These are phyloP conservation scores for Eilema caniola DNA, from an alignment of 2,888 invertebrate species.

Conservation along the genomic window DNA sequence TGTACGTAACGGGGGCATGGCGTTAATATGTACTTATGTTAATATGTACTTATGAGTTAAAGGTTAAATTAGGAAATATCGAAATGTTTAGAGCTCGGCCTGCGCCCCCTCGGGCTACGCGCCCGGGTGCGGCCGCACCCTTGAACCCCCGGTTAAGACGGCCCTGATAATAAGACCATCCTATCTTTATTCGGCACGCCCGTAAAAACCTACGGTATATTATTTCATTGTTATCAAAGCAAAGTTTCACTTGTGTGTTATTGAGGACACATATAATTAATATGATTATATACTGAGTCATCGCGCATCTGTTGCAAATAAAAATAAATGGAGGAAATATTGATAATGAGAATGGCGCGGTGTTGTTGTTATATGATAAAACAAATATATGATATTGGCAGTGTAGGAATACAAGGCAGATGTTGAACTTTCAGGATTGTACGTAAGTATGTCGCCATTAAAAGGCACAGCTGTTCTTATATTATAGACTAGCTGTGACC, in stretches of 20 bases:
- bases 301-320: background rate
- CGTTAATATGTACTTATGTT: too few species aligned
- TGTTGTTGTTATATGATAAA: background rate
- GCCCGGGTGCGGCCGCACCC: too few species aligned
- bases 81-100: too few species aligned
- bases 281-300: constrained; percentile 4
- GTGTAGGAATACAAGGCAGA: background rate
- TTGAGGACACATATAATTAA: constrained; percentile 4
- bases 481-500: too few species aligned
- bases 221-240: background rate
- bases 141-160: too few species aligned
- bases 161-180: background rate
- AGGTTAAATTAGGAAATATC: too few species aligned
- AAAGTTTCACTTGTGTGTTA: background rate
- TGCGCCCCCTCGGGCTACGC: too few species aligned
- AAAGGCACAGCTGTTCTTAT: background rate
- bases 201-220: background rate
- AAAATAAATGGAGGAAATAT: background rate
- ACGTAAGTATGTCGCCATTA: background rate
- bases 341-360: background rate
- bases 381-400: background rate
- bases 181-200: background rate
- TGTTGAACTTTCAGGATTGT: background rate
- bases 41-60: too few species aligned
- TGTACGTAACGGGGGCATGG: too few species aligned